Base-by-base conservation (phyloP, 2,888 invertebrate species). In the Hirtodrosophila alboralis region DNA sequence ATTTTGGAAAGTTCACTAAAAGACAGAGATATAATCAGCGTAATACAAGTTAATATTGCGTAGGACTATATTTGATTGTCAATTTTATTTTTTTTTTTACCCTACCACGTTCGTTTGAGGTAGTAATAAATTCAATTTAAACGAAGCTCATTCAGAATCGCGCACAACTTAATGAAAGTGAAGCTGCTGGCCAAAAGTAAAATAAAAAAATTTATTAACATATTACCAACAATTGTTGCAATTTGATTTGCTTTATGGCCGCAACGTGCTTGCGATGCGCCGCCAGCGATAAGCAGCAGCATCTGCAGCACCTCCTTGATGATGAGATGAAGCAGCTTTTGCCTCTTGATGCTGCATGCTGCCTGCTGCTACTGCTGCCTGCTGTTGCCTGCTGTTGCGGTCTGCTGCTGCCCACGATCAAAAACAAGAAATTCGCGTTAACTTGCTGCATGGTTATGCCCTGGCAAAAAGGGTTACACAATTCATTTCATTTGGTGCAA, bases 401-500 rank as follows among this genome's bases (percentile, higher is more conserved):
- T 5, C 26, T 43, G 68, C 40, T 64, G 63, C 78, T 84, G 78
- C 85, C 78, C 85, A 84, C 85, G 83, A 79, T 78, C 57, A 56
- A 85, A 74, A 75, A 76, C 83, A 83, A 85, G 79, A 79, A 84
- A 79, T 78, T 79, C 84, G 79, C 84, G 79, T 85, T 85, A 79
- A 84, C 68, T 74, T 68, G 71, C 69, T 56, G 38, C 36, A 65
- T 58, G 64, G 51, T 26, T 37, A 13, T 26, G 21, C 27, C 23
- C 36, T 28, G 54, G 38, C 51, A 27, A 28, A 54, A 65, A 83
- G 72, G 85, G 86, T 81, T 81, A 81, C 86, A 81, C 81, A 81
- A 81, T 81, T 84, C 84, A 86, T 81, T 81, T 81, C 84, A 86
- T 80, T 84, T 86, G 84, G 77, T 77, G 81, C 86, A 85, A 78